phyloP scores from a whole-genome alignment of 2,888 invertebrate species.

The Incurvaria masculella region DNA sequence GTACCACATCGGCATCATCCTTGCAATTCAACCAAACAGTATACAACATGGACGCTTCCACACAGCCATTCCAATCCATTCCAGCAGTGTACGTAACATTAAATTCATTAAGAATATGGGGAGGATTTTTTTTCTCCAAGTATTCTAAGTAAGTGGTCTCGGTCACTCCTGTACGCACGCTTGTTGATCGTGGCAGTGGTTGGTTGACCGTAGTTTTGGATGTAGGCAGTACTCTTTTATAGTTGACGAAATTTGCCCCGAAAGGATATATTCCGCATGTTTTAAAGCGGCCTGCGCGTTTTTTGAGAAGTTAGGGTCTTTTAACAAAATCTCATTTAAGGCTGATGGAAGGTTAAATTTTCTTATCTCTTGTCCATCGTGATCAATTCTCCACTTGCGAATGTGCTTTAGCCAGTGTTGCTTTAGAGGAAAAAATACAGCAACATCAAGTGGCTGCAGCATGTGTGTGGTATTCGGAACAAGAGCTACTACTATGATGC shows the following conservation, averaged over 20 bases:
- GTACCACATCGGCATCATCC: too few species aligned
- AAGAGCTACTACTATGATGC: slow-evolving; percentile 12
- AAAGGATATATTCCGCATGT: slow-evolving; percentile 16
- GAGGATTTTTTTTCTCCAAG: too few species aligned
- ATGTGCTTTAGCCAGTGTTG: slow-evolving; percentile 8
- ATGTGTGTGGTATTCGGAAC: slow-evolving; percentile 16
- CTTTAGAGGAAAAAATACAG: slow-evolving; percentile 17
- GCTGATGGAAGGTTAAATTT: slow-evolving; percentile 13
- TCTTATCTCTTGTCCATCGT: not conserved
- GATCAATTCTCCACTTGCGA: slow-evolving; percentile 1
- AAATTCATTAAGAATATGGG: too few species aligned
- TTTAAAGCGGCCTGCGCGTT: slow-evolving; percentile 15
- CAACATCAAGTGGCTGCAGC: slow-evolving; percentile 18
- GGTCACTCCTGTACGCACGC: too few species aligned
- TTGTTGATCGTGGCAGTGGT: too few species aligned
- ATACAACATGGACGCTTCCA: too few species aligned
- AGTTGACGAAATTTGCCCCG: slow-evolving; percentile 14
- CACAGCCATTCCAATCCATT: too few species aligned
- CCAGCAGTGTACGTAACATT: too few species aligned
- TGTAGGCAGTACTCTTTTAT: slow-evolving; percentile 5
- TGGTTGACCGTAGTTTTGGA: too few species aligned
- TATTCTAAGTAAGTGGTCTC: slow-evolving; percentile 6
- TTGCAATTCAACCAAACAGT: too few species aligned
- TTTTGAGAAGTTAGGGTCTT: slow-evolving; percentile 11
- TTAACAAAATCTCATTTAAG: slow-evolving; percentile 8